Conservation (phyloP, 2,888 invertebrate genomes). For the Caenorhabditis plicata region DNA sequence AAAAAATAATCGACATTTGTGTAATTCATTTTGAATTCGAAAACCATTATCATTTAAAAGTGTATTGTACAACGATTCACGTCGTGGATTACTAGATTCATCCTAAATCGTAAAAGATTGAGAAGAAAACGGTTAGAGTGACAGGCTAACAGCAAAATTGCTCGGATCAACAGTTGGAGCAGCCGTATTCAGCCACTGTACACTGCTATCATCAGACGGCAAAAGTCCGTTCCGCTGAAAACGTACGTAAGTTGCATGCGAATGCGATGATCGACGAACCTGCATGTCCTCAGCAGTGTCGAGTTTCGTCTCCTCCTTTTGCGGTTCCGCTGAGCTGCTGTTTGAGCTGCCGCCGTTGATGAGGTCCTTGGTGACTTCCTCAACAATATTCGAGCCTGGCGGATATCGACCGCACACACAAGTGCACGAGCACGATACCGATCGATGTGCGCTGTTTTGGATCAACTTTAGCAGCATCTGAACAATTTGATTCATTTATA, state of each 20-base stretch:
- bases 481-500: slow-evolving; percentile 4
- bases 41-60: slow-evolving; percentile 2
- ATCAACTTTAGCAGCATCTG: slow-evolving; percentile 41
- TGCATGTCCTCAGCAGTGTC: slow-evolving; percentile 48
- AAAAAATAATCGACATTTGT: background rate
- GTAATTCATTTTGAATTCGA: too few species aligned
- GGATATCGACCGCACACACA: slow-evolving; percentile 58
- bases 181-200: slow-evolving; percentile 41
- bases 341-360: slow-evolving; percentile 33
- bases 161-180: slow-evolving; percentile 32
- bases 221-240: slow-evolving; percentile 38
- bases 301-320: slow-evolving; percentile 26
- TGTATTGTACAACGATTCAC: slow-evolving; percentile 13
- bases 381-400: slow-evolving; percentile 55
- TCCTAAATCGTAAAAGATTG: too few species aligned
- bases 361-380: slow-evolving; percentile 48
- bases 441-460: slow-evolving; percentile 22
- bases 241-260: too few species aligned
- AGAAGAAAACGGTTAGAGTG: too few species aligned
- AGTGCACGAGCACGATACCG: slow-evolving; percentile 35
- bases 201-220: slow-evolving; percentile 31
- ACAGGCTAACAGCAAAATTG: background rate
- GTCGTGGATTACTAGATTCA: slow-evolving; percentile 5
- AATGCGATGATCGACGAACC: too few species aligned
- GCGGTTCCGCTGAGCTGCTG: slow-evolving; percentile 18